phyloP scores from a whole-genome alignment of 2,888 invertebrate species.

The Napeogenes inachia region DNA sequence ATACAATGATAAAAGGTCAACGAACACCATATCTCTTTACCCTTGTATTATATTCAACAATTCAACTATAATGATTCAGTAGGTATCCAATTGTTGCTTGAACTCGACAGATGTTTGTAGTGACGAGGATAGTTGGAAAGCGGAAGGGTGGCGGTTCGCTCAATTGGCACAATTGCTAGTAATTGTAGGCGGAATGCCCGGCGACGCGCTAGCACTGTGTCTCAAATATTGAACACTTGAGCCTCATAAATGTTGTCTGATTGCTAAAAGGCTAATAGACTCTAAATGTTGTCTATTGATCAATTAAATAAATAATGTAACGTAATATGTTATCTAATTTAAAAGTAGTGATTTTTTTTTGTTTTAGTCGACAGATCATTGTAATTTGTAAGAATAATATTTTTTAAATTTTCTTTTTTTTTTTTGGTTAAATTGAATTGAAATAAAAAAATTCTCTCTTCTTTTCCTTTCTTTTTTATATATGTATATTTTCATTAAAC shows the following conservation, averaged over 20 bases:
- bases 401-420: too few relatives aligned
- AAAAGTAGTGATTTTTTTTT: too few relatives aligned
- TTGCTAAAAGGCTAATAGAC: background rate
- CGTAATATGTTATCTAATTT: background rate
- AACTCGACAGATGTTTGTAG: constrained; percentile 57
- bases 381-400: too few relatives aligned
- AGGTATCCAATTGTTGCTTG: constrained; percentile 9
- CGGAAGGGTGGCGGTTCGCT: constrained; percentile 72
- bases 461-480: too few relatives aligned
- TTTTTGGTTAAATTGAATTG: too few relatives aligned
- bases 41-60: too few relatives aligned
- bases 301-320: background rate
- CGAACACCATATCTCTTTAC: too few relatives aligned
- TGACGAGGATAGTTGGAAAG: constrained; percentile 51
- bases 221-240: constrained; percentile 8
- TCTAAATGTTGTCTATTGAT: background rate
- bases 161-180: constrained; percentile 76
- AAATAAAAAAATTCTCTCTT: too few relatives aligned
- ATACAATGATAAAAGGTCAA: too few relatives aligned
- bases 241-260: constrained; percentile 2
- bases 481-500: too few relatives aligned
- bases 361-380: too few relatives aligned
- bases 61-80: background rate
- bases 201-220: constrained; percentile 36
- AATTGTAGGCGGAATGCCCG: constrained; percentile 76